Evolutionary conservation across 2,113 vertebrate species (phyloP).

Genomic region (Eubucco bourcierii): DNA sequence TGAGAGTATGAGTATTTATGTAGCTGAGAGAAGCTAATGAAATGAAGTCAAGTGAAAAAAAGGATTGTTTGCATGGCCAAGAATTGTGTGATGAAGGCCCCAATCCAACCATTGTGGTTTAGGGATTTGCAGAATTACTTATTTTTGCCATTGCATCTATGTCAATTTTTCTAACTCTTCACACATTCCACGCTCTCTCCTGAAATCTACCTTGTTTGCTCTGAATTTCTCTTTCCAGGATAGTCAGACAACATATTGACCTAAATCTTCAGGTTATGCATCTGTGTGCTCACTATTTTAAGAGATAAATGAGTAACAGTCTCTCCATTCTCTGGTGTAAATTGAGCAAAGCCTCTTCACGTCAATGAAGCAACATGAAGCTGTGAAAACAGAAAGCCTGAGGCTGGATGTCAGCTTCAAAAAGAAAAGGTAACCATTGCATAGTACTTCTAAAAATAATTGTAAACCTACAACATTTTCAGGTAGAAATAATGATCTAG

Average conservation of each 20-base stretch:
- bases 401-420: not conserved
- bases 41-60: constrained; percentile 66
- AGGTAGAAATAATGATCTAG: not conserved
- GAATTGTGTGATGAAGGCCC: constrained; percentile 36
- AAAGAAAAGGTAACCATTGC: not conserved
- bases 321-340: not conserved
- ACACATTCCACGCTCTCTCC: constrained; percentile 41
- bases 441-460: not conserved
- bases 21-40: constrained; percentile 60
- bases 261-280: constrained; percentile 31
- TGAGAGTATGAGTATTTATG: constrained; percentile 63
- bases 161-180: constrained; percentile 55
- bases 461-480: not conserved
- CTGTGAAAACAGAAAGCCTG: not conserved
- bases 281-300: constrained; percentile 45
- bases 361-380: not conserved
- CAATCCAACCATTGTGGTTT: constrained; percentile 59
- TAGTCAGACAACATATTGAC: constrained; percentile 22
- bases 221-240: constrained; percentile 40
- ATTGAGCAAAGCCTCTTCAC: constrained; percentile 16
- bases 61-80: constrained; percentile 55
- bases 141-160: constrained; percentile 48
- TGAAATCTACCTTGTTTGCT: constrained; percentile 55
- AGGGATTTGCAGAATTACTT: constrained; percentile 54
- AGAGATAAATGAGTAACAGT: constrained; percentile 45